Evolutionary conservation across 2,888 invertebrate species (phyloP).

Genomic region (Barypeithes pellucidus): DNA sequence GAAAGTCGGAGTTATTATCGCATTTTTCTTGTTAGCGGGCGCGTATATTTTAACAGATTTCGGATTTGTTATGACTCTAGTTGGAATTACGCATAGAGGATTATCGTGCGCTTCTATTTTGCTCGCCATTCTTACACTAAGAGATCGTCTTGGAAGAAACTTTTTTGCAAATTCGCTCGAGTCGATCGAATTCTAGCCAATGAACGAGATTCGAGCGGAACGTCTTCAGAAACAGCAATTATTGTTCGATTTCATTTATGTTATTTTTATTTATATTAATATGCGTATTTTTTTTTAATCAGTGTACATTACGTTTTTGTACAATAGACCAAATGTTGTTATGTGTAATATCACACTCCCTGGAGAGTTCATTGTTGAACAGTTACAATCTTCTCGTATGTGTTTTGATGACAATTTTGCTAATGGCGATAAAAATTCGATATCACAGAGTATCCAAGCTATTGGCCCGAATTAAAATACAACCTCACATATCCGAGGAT

Average conservation of each 20-base stretch:
- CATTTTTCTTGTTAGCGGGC: neutral
- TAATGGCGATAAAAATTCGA: neutral
- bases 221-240: neutral
- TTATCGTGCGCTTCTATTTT: neutral
- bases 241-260: neutral
- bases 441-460: neutral
- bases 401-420: neutral
- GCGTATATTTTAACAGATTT: neutral
- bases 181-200: neutral
- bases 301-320: neutral
- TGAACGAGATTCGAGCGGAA: neutral
- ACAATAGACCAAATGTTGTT: neutral
- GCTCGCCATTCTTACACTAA: neutral
- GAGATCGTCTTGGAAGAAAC: neutral
- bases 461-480: neutral
- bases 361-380: too few relatives aligned
- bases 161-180: neutral
- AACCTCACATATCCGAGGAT: neutral
- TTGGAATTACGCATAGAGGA: neutral
- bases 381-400: neutral
- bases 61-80: neutral
- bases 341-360: too few relatives aligned
- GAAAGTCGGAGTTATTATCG: neutral
- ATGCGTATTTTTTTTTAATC: neutral
- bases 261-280: neutral